Evolutionary conservation across 2,113 vertebrate genomes (phyloP), one percentile per base, ranked within the genome.

Genomic region (Hippocampus guttulatus): DNA sequence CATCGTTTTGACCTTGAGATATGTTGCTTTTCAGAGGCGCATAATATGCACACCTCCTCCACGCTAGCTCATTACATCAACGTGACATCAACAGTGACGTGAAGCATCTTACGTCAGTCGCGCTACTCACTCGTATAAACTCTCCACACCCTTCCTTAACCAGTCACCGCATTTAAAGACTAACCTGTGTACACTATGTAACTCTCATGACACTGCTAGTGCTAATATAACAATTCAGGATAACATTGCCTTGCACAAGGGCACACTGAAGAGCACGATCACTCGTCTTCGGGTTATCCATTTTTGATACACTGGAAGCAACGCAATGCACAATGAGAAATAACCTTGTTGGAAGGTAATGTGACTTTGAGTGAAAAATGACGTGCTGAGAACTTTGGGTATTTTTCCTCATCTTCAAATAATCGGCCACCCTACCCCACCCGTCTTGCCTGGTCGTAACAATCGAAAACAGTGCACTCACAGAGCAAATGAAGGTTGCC

Each of bases 1-100:
- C 2, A 8, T 61, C 51, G 70, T 40, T 75, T 71, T 33, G 72
- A 86, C 81, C 82, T 85, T 77, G 74, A 81, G 45, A 79, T 69
- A 41, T 27, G 51, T 66, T 18, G 2, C 23, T 63, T 75, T 67
- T 75, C 12, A 10, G 64, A 70, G 74, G 58, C 25, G 51, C 47
- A 51, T 41, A 21, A 41, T 68, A 25, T 55, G 49, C 70, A 66
- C 65, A 64, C 64, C 68, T 64, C 51, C 69, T 47, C 64, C 74
- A 57, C 58, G 30, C 33, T 21, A 20, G 5, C 21, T 45, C 3
- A 10, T 65, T 66, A 33, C 5, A 33, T 33, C 30, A 33, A 33
- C 30, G 33, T 38, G 33, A 62, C 45, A 72, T 68, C 85, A 88
- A 45, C 51, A 7, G 64, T 75, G 78, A 77, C 81, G 67, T 79